Evolutionary conservation across 2,797 vertebrate species (phyloP).

Genomic region (Eulemur rubriventer): DNA sequence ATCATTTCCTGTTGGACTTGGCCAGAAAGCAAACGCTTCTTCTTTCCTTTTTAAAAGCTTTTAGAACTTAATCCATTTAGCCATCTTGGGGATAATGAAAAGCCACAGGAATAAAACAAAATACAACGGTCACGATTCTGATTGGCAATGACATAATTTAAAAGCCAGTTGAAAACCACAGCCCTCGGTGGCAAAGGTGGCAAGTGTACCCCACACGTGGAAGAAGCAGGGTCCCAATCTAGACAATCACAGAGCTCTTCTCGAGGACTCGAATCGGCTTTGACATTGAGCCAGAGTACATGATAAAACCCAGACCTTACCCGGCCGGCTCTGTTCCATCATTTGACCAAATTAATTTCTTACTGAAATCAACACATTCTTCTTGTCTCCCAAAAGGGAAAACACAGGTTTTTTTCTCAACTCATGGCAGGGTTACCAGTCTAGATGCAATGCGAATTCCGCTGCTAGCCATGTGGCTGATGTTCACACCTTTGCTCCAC

Average conservation of each 20-base stretch:
- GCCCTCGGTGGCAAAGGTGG: rapidly evolving
- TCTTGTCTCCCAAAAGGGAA: background rate
- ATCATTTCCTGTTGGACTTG: conserved; percentile 35
- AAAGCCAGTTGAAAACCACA: background rate
- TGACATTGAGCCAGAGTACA: rapidly evolving
- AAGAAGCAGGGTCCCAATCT: rapidly evolving
- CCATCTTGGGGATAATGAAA: conserved; percentile 9
- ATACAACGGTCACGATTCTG: background rate
- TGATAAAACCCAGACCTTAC: background rate
- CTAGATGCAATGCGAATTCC: rapidly evolving
- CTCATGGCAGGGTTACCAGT: rapidly evolving
- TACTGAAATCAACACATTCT: background rate
- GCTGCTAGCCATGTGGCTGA: rapidly evolving
- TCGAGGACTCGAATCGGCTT: background rate
- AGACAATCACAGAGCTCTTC: background rate
- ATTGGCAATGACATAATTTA: background rate
- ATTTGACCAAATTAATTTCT: background rate
- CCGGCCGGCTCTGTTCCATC: background rate
- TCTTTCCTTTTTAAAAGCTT: conserved; percentile 44
- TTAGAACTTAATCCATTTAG: conserved; percentile 54
- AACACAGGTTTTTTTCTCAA: background rate
- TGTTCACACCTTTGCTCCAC: rapidly evolving
- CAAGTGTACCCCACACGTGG: rapidly evolving
- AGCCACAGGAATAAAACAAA: background rate
- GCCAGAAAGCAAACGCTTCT: conserved; percentile 47